Conservation (phyloP, 1,140 invertebrate genomes). For the Trissolcus basalis region DNA sequence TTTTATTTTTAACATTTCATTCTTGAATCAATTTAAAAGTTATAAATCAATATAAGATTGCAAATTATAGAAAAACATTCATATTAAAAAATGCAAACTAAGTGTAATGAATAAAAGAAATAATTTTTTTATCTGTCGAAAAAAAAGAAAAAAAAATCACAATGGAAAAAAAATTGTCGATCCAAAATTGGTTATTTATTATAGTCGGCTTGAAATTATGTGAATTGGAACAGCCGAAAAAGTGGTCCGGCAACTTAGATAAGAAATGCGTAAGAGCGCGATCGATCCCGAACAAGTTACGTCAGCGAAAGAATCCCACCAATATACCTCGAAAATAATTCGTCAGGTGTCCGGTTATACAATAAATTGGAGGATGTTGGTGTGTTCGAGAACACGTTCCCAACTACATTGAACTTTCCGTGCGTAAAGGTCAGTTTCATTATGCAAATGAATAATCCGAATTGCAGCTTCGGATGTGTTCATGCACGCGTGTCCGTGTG, state of each 20-base stretch:
- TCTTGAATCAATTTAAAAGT: too few relatives aligned
- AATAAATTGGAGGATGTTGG: slow-evolving; percentile 35
- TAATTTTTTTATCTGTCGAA: too few relatives aligned
- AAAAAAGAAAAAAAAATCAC: too few relatives aligned
- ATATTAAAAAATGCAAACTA: too few relatives aligned
- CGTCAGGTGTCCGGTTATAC: slow-evolving; percentile 38
- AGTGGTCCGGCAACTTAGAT: slow-evolving; percentile 15
- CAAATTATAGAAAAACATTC: too few relatives aligned
- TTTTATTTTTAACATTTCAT: too few relatives aligned
- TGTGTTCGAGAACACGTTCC: slow-evolving; percentile 41
- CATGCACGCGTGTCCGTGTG: slow-evolving; percentile 5
- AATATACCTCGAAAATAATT: slow-evolving; percentile 40
- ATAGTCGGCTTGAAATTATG: too few relatives aligned
- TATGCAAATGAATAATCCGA: slow-evolving; percentile 35
- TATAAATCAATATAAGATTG: too few relatives aligned
- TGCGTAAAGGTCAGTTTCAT: slow-evolving; percentile 55
- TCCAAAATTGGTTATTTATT: too few relatives aligned
- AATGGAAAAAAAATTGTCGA: too few relatives aligned
- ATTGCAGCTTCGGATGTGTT: background rate
- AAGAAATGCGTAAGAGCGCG: slow-evolving; percentile 37
- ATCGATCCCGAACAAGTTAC: slow-evolving; percentile 24
- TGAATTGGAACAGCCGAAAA: too few relatives aligned
- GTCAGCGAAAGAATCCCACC: slow-evolving; percentile 29
- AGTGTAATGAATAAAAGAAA: too few relatives aligned
- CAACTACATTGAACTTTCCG: slow-evolving; percentile 47